Percentiles rank a stretch among this genome's conserved stretches.
Evolutionary conservation across 2,113 vertebrate genomes (phyloP).

Genomic region (Nymphicus hollandicus): DNA sequence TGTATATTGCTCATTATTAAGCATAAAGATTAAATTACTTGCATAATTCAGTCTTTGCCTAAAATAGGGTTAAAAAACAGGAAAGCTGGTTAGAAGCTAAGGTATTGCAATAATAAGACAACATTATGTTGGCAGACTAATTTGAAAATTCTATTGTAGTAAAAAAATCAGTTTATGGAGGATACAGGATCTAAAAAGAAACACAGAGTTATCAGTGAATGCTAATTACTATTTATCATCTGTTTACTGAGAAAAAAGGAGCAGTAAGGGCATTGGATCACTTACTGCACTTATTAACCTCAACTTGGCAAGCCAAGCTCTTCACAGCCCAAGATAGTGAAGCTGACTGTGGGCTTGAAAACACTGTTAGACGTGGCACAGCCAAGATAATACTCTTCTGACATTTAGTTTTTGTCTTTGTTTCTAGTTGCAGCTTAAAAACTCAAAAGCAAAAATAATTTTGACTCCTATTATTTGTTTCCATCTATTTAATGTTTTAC

Average conservation of each 20-base stretch:
- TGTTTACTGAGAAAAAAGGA: slow-evolving; percentile 44
- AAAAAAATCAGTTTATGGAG: not conserved
- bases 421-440: not conserved
- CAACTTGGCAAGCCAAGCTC: not conserved
- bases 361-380: not conserved
- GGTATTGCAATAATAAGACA: not conserved
- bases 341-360: not conserved
- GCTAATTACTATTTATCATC: slow-evolving; percentile 6
- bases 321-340: not conserved
- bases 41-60: not conserved
- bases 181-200: not conserved
- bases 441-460: not conserved
- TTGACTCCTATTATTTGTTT: not conserved
- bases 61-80: not conserved
- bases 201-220: not conserved
- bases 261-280: not conserved
- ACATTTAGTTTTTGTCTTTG: not conserved
- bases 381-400: not conserved
- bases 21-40: not conserved
- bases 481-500: not conserved
- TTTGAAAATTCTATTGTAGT: not conserved
- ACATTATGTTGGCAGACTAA: not conserved
- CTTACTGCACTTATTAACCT: not conserved
- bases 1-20: not conserved
- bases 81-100: not conserved